phyloP scores from a whole-genome alignment of 2,797 vertebrate genomes.

The Arctocebus calabarensis region DNA sequence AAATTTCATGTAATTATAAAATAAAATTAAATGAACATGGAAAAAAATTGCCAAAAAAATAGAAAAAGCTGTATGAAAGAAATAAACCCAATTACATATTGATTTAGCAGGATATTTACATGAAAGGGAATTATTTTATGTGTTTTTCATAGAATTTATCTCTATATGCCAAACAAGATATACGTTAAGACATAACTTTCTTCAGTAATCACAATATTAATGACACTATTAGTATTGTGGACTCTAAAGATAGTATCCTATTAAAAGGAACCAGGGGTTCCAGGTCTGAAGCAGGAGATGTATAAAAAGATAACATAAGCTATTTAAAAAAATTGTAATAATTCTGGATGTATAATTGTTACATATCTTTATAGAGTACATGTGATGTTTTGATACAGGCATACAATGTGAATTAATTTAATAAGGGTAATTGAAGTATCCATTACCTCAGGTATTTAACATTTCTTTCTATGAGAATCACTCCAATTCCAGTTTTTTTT shows the following conservation, averaged over 20 bases:
- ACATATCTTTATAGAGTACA: not conserved
- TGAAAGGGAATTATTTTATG: not conserved
- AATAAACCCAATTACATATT: not conserved
- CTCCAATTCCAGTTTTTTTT: not conserved
- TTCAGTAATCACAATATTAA: not conserved
- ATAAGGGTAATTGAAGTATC: not conserved
- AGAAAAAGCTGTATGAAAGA: not conserved
- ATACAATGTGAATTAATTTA: not conserved
- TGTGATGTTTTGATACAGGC: not conserved
- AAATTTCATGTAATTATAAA: conserved; percentile 15
- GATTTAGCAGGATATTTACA: not conserved
- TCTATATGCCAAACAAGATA: not conserved
- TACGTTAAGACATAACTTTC: not conserved
- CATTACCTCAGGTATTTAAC: not conserved
- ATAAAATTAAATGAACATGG: not conserved
- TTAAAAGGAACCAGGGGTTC: not conserved
- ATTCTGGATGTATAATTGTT: not conserved
- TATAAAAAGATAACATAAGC: not conserved
- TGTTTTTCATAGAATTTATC: not conserved
- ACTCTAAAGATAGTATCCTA: not conserved
- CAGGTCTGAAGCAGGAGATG: not conserved
- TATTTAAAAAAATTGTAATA: not conserved
- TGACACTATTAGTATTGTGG: not conserved
- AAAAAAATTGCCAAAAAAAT: not conserved
- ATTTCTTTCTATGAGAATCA: not conserved